phyloP scores from a whole-genome alignment of 2,797 vertebrate genomes.

The Natrix natrix region DNA sequence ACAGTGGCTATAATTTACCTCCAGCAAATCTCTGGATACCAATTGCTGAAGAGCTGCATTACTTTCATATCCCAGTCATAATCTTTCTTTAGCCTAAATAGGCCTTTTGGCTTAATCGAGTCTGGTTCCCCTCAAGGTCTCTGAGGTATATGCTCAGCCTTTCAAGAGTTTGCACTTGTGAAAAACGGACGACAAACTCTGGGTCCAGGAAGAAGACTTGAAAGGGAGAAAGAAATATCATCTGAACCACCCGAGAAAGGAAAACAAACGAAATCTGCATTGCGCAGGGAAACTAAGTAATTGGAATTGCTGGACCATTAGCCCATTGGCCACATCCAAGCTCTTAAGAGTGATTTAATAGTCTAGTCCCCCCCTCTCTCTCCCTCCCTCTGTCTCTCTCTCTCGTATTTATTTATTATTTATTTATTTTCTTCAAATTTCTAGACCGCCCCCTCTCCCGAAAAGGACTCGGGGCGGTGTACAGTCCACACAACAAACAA shows the following conservation, averaged over 20 bases:
- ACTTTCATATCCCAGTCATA: neutral
- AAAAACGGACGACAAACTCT: neutral
- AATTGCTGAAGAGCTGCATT: neutral
- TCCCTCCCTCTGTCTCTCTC: too few species aligned
- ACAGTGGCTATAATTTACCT: neutral
- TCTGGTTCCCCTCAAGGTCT: neutral
- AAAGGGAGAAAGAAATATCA: neutral
- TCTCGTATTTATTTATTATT: too few species aligned
- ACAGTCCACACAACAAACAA: too few species aligned
- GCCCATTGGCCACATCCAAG: neutral
- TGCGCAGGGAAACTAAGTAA: neutral
- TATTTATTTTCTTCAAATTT: too few species aligned
- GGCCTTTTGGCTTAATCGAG: neutral
- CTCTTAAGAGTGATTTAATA: constrained; percentile 4
- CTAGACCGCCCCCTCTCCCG: too few species aligned
- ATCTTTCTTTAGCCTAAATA: neutral
- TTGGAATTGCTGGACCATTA: neutral
- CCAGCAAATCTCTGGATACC: neutral
- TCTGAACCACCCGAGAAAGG: neutral
- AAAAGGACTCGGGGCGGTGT: too few species aligned
- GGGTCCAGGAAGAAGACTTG: neutral
- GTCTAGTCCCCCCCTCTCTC: too few species aligned
- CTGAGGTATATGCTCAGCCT: neutral
- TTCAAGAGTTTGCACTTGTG: neutral
- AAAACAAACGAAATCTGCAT: neutral